A percentile compares a stretch with the other conserved stretches of the same genome.
These are phyloP conservation scores for Xestia rhomboidea DNA, from an alignment of 2,888 invertebrate genomes.

Conservation along the genomic window DNA sequence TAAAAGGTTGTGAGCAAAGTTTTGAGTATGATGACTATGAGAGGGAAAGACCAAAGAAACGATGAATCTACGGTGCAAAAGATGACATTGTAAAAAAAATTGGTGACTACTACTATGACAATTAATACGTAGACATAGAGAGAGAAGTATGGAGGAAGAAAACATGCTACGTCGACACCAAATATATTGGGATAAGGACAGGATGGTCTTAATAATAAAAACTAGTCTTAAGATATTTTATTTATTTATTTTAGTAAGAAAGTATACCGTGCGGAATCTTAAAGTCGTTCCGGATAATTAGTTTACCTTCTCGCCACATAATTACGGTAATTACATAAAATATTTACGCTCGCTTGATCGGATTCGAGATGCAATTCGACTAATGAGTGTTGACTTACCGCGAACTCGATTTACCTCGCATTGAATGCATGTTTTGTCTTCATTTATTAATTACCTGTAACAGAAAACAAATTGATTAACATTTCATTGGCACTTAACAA, in stretches of 20 bases:
- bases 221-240: neutral
- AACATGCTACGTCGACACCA: neutral
- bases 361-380: slow-evolving; percentile 38
- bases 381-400: slow-evolving; percentile 43
- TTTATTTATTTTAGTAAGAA: slow-evolving; percentile 18
- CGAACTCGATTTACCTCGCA: slow-evolving; percentile 24
- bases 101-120: neutral
- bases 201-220: neutral
- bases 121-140: neutral
- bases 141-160: neutral
- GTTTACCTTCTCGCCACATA: neutral
- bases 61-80: neutral
- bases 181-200: neutral
- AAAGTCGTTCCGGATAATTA: slow-evolving; percentile 39
- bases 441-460: slow-evolving; percentile 79
- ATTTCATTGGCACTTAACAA: slow-evolving; percentile 67
- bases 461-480: slow-evolving; percentile 74
- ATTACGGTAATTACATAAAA: slow-evolving; percentile 25
- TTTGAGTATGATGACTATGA: neutral
- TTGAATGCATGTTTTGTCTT: slow-evolving; percentile 25
- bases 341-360: neutral
- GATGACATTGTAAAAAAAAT: neutral
- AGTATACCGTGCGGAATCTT: neutral
- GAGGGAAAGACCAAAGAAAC: neutral
- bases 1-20: neutral